Percentiles rank a stretch among this genome's conserved stretches.
These are phyloP conservation scores for Dendroctonus ponderosae DNA, from an alignment of 1,140 invertebrate genomes.

Conservation along the genomic window DNA sequence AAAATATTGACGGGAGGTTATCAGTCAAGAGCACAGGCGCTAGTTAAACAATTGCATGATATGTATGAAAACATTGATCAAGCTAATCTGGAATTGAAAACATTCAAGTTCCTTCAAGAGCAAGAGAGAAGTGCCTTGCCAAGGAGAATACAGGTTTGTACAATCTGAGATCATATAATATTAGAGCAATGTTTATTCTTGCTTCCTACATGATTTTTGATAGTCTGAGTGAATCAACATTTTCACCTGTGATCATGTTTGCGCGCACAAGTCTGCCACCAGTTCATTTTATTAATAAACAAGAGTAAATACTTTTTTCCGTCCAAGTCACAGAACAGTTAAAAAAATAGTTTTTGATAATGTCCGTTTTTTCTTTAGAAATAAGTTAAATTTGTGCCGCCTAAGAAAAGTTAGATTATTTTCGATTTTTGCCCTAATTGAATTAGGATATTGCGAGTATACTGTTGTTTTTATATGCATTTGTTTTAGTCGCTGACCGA, in stretches of 20 bases:
- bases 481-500: slow-evolving; percentile 69
- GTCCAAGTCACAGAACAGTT: neutral
- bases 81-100: slow-evolving; percentile 82
- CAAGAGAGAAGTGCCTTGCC: slow-evolving; percentile 91
- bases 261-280: too few relatives aligned
- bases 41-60: slow-evolving; percentile 90
- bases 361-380: too few relatives aligned
- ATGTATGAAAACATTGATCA: slow-evolving; percentile 88
- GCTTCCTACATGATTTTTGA: slow-evolving; percentile 13
- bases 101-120: slow-evolving; percentile 86
- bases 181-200: slow-evolving; percentile 30
- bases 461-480: slow-evolving; percentile 50
- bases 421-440: too few relatives aligned
- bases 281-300: slow-evolving; percentile 5
- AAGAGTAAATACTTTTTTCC: neutral
- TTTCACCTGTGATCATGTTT: too few relatives aligned
- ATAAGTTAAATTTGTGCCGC: too few relatives aligned
- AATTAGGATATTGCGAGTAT: too few relatives aligned
- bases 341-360: too few relatives aligned
- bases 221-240: too few relatives aligned
- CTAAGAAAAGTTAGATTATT: too few relatives aligned
- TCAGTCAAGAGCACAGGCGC: slow-evolving; percentile 77
- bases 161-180: too few relatives aligned
- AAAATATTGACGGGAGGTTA: slow-evolving; percentile 92
- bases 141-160: slow-evolving; percentile 62